A percentile compares a stretch with the other conserved stretches of the same genome.
These are phyloP conservation scores for Melanostoma scalare DNA, from an alignment of 2,888 invertebrate species.

Conservation along the genomic window DNA sequence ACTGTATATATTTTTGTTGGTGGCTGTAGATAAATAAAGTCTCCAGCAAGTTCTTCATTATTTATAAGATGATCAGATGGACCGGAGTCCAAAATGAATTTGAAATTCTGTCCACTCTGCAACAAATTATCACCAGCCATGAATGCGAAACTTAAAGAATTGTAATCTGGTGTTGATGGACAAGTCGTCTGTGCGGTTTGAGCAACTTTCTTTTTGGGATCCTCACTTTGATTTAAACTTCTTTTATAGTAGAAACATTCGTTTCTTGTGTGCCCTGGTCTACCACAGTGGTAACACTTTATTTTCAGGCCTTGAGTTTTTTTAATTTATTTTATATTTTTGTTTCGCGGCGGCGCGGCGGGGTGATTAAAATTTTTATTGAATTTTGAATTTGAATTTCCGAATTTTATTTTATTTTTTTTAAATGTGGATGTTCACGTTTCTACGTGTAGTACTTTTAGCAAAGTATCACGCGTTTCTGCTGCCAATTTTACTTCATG, in stretches of 20 bases:
- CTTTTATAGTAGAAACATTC: conserved; percentile 73
- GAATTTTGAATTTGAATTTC: background rate
- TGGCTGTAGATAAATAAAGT: conserved; percentile 54
- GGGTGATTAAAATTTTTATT: background rate
- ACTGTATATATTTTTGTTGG: conserved; percentile 56
- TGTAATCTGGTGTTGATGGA: conserved; percentile 1
- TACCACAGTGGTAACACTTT: conserved; percentile 76
- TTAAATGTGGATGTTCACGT: background rate
- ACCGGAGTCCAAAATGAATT: conserved; percentile 43
- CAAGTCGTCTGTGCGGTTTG: conserved; percentile 1
- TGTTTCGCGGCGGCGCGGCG: background rate
- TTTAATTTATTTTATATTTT: conserved; percentile 1
- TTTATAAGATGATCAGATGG: conserved; percentile 64
- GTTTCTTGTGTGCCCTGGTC: conserved; percentile 75
- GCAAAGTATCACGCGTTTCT: conserved; percentile 72
- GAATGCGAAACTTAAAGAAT: conserved; percentile 26
- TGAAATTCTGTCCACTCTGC: background rate
- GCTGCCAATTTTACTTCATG: conserved; percentile 48
- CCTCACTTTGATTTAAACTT: conserved; percentile 16
- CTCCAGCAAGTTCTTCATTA: conserved; percentile 32
- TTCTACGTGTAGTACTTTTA: conserved; percentile 75
- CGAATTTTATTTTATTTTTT: background rate
- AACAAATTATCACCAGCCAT: conserved; percentile 19
- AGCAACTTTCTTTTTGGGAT: conserved; percentile 6
- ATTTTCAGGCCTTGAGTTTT: background rate